Evolutionary conservation across 2,113 vertebrate species (phyloP), one percentile per base, ranked within the genome.

Genomic region (Burhinus bistriatus): DNA sequence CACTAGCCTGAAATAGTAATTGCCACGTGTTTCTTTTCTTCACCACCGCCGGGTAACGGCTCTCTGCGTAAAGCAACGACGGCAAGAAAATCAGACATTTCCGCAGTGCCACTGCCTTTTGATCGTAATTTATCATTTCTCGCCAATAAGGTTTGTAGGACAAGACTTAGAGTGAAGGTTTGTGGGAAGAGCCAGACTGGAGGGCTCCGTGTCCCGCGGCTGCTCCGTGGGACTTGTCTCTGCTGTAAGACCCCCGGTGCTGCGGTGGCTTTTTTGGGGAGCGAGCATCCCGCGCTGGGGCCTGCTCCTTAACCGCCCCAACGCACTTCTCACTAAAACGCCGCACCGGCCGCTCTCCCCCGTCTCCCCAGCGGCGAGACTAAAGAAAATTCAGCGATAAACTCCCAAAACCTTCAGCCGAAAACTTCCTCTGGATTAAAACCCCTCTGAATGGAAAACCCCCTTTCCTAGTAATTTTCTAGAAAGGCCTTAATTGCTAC

Each of bases 341-440:
- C 40, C 40, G 40, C 40, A 40, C 40, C 40, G 40, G 9, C 11
- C 40, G 40, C 52, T 20, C 54, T 25, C 15, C 6, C 7, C 55
- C 51, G 9, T 6, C 40, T 34, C 30, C 51, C 5, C 32, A 3
- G 21, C 0, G 20, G 29, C 3, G 16, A 40, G 32, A 40, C 2
- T 1, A 6, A 8, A 5, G 3, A 14, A 54, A 45, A 64, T 9
- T 52, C 51, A 5, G 0, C 1, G 20, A 2, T 8, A 2, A 36
- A 69, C n/a, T 1, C 36, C 36, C 13, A 13, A 34, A 29, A 22
- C 2, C n/a, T 17, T 20, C 72, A 4, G 32, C 5, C 3, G 15
- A 19, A 12, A 17, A 20, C 15, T 4, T 32, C 21, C 45, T 27
- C 29, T 7, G 5, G 49, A n/a, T 20, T 30, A 30, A 68, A 84